Base-by-base conservation (phyloP, 2,888 invertebrate species). In the Protodeltote pygarga region DNA sequence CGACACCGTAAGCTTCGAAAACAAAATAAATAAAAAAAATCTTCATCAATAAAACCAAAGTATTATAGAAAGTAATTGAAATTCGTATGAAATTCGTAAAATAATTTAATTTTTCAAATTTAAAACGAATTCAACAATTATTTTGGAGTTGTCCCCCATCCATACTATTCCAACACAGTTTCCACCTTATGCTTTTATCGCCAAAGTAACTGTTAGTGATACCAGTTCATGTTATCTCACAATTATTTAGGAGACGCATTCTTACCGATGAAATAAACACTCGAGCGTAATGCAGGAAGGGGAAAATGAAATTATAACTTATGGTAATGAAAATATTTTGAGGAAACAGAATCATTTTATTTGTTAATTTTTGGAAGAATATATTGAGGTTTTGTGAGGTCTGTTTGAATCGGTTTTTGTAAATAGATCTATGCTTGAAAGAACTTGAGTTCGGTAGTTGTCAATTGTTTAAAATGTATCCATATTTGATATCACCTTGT, bases 111-210 rank as follows among this genome's bases (percentile, higher is more conserved):
- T n/a, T n/a, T n/a, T n/a, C n/a, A 20, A 2, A 5, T 3, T 6
- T 20, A 2, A 8, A 3, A 3, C 6, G 15, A 3, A 5, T 27
- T n/a, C 21, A 17, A 13, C n/a, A 6, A 19, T 15, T 3, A 4
- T 13, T 20, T 21, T 15, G 0, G 2, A 13, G 3, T 40, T n/a
- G 11, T 32, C 3, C 1, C 3, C 0, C n/a, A 29, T 65, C 88
- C 78, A 71, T 21, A 60, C 11, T 49, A 64, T 45, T 45, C 59
- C 52, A 29, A 46, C 48, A 61, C 70, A 61, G 78, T 74, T 81
- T 79, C 81, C 80, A 87, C 88, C 87, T 85, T 81, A 79, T 78
- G 86, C 83, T 87, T 89, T 86, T 89, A 88, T 89, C 86, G 82
- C 59, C 54, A 67, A 69, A 79, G 84, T 86, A 85, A 86, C 86